Evolutionary conservation across 2,113 vertebrate species (phyloP), one percentile per base, ranked within the genome.

Genomic region (Athene noctua): DNA sequence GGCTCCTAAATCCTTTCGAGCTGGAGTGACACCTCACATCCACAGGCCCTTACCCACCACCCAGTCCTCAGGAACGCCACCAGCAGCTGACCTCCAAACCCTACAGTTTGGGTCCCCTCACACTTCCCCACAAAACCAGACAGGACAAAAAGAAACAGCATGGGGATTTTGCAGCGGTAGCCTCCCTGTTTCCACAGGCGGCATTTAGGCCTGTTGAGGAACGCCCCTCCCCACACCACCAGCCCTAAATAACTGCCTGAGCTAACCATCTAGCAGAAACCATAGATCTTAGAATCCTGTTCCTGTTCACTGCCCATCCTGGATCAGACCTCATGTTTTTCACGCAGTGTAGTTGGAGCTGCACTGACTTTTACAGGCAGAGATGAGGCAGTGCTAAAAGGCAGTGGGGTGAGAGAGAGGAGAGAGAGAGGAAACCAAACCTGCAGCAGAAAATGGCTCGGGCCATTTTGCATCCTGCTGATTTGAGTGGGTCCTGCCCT

Each of bases 41-140:
- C 3, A 2, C 0, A 0, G 62, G 61, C 42, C 21, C 20, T 90
- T 34, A 14, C 36, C 34, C 15, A 22, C 15, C 6, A 25, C 2
- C 36, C 9, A 14, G 42, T 13, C 52, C 58, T 67, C 17, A 13
- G 67, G 67, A 82, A 21, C 15, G 40, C 42, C 14, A 5, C 15
- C 70, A 44, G 66, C 61, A 58, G 42, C 9, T 1, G n/a, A 36
- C 9, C 11, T 46, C 61, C 80, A 61, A 42, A 38, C 23, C 10
- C 63, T 25, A 52, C 46, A 32, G 32, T 0, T 59, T 52, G 21
- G 14, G 7, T 61, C 13, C 15, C 32, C 20, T 72, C 19, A 19
- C 22, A 4, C 13, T 61, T 52, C 25, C 42, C 2, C 2, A 20
- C 40, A 22, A 22, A 92, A 44, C 7, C 42, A 72, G 29, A 3